A percentile compares a stretch with the other conserved stretches of the same genome.
Conservation (phyloP, 2,113 vertebrate species). For the Microcebus tavaratra region DNA sequence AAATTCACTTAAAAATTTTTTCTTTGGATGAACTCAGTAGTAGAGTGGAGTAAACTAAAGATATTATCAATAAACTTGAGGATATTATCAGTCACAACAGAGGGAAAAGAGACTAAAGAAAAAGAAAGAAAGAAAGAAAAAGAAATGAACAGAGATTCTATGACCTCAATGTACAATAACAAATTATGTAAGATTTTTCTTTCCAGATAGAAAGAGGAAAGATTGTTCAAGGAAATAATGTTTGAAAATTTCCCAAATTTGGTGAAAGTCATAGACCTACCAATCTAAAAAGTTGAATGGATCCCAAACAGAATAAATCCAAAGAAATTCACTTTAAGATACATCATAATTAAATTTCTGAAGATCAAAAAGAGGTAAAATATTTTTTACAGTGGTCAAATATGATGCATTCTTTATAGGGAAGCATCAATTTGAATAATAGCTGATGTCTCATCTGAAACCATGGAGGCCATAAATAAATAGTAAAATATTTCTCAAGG, state of each 20-base stretch:
- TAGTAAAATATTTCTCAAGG: background rate
- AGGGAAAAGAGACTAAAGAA: background rate
- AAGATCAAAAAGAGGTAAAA: background rate
- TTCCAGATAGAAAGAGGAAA: background rate
- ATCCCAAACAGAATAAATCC: background rate
- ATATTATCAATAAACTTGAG: background rate
- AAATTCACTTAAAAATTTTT: background rate
- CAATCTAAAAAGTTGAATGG: background rate
- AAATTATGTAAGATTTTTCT: background rate
- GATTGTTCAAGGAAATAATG: background rate
- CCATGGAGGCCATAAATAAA: background rate
- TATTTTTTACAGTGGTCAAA: background rate
- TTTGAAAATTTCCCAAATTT: background rate
- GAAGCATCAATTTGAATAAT: background rate
- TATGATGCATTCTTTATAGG: background rate
- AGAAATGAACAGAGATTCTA: background rate
- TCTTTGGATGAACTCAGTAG: background rate
- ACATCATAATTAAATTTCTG: background rate
- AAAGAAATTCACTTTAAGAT: background rate
- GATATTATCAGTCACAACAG: background rate
- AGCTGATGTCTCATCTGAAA: background rate
- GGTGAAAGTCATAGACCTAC: background rate
- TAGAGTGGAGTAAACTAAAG: too few relatives aligned
- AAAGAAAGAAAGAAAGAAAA: background rate
- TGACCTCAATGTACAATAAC: accelerated